Evolutionary conservation across 2,888 invertebrate species (phyloP).

Genomic region (Euzetes globulus): DNA sequence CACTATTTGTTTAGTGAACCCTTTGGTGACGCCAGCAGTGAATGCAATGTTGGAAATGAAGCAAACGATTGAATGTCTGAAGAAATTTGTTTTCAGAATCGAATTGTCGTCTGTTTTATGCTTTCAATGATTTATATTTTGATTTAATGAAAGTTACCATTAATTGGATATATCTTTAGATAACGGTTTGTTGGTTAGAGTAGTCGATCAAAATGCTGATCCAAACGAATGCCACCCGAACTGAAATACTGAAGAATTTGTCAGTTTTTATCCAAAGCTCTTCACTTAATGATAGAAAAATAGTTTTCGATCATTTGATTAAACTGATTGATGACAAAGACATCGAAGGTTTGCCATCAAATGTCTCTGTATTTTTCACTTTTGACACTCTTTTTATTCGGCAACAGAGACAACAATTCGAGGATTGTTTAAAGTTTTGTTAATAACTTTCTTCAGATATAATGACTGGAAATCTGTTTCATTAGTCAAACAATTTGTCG

Average conservation of each 20-base stretch:
- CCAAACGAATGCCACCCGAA: background rate
- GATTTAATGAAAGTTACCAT: background rate
- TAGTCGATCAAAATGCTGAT: background rate
- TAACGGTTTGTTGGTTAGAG: background rate
- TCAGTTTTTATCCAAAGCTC: conserved; percentile 22
- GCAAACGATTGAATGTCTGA: background rate
- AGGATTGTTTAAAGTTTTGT: conserved; percentile 15
- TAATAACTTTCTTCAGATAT: conserved; percentile 1
- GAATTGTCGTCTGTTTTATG: background rate
- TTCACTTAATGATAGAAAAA: conserved; percentile 7
- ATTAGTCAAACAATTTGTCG: conserved; percentile 18
- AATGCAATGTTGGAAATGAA: conserved; percentile 26
- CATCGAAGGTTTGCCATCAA: conserved; percentile 12
- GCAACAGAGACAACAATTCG: conserved; percentile 25
- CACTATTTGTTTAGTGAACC: background rate
- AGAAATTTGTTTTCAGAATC: background rate
- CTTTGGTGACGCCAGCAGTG: background rate
- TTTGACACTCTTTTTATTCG: background rate
- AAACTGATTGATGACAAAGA: conserved; percentile 13
- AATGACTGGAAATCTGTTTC: conserved; percentile 13
- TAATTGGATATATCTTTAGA: background rate
- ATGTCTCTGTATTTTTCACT: background rate
- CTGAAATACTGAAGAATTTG: conserved; percentile 23
- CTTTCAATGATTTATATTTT: background rate
- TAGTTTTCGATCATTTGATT: background rate